These are phyloP conservation scores for Aphelinus certus DNA, from an alignment of 1,140 invertebrate genomes.

Conservation along the genomic window DNA sequence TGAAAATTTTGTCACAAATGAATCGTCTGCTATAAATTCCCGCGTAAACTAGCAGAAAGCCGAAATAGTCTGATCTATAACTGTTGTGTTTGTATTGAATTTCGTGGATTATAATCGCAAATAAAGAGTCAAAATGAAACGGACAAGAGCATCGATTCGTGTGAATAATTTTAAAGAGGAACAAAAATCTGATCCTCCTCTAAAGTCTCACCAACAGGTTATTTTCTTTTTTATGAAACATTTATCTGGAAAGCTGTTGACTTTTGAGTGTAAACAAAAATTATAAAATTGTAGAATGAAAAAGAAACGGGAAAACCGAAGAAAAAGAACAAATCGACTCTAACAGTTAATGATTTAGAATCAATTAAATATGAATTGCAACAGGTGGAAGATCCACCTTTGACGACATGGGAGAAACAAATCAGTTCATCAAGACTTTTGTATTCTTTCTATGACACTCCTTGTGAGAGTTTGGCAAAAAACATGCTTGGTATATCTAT, in stretches of 20 bases:
- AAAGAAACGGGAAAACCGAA: not conserved
- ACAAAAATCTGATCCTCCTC: not conserved
- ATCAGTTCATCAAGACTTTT: constrained; percentile 45
- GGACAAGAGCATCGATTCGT: not conserved
- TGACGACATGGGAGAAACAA: constrained; percentile 50
- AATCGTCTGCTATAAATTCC: too few relatives aligned
- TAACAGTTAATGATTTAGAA: not conserved
- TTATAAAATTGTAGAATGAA: not conserved
- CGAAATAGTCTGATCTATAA: too few relatives aligned
- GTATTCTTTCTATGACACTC: constrained; percentile 60
- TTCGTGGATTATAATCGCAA: too few relatives aligned
- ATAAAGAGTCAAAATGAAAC: not conserved
- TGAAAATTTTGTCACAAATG: too few relatives aligned
- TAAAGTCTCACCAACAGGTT: not conserved
- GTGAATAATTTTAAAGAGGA: not conserved
- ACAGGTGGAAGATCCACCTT: constrained; percentile 55
- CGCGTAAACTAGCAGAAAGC: too few relatives aligned
- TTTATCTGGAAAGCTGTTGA: not conserved
- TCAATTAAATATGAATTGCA: constrained; percentile 32
- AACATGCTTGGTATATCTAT: constrained; percentile 68
- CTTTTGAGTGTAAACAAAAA: not conserved
- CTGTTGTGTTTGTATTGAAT: too few relatives aligned
- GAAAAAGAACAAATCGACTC: not conserved
- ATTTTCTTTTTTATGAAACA: not conserved
- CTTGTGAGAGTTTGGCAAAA: constrained; percentile 67